Evolutionary conservation across 2,888 invertebrate species (phyloP), one percentile per base, ranked within the genome.

Genomic region (Stenichneumon culpator): DNA sequence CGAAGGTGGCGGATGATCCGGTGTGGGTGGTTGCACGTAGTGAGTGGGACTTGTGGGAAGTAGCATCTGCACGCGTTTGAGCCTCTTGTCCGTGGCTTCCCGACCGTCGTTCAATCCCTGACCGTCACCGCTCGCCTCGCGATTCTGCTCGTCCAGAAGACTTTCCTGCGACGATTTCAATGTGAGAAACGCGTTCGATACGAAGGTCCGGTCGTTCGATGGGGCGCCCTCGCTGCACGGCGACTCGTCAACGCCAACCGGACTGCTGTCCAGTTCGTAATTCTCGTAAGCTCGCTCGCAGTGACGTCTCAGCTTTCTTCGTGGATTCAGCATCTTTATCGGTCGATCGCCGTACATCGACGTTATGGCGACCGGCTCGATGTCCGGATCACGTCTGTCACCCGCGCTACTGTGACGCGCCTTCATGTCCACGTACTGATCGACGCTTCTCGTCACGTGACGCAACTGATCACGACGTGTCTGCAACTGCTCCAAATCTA

Each of bases 1-100:
- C 11, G 98, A 97, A 0, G 99, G 99, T 1, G 99, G 98, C 3
- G 98, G 98, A 94, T 98, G 98, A 90, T 98, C 98, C 0, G 98
- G 98, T 14, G 98, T 99, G 11, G 98, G 98, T 14, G 98, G 98
- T 94, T 98, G 98, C 75, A 96, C 96, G 91, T 98, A 98, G 93
- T 98, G 97, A 69, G 98, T 97, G 25, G 98, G 98, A 89, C 98
- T 98, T 89, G 97, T 95, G 0, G 98, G 98, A 89, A 95, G 94
- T 32, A 94, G 90, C 93, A 94, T 95, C 87, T 92, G 94, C 87
- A 90, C 94, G 89, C 88, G 90, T 86, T 88, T 92, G 80, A 91
- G 90, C 88, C 91, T 90, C 92, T 93, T 94, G 89, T 93, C 94
- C 5, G 91, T 92, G 14, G 92, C 92, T 72, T 92, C 92, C 11